Evolutionary conservation across 2,113 vertebrate genomes (phyloP).

Genomic region (Aptenodytes forsteri): DNA sequence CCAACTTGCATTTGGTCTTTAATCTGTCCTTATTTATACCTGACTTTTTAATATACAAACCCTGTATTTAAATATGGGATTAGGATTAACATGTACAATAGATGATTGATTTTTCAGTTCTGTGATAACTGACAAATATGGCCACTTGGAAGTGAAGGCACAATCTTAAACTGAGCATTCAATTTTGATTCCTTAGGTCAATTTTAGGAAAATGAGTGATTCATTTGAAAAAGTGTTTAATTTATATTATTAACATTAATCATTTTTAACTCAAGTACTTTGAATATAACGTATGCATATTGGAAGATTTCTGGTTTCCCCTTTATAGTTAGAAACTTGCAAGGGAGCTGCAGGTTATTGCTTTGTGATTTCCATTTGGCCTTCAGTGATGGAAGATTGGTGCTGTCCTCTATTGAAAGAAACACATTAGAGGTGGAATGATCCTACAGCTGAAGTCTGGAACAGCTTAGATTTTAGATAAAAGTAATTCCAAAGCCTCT

Average conservation of each 20-base stretch:
- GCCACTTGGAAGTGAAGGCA: not conserved
- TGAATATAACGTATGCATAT: not conserved
- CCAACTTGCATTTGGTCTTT: not conserved
- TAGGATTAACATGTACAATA: not conserved
- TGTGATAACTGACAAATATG: not conserved
- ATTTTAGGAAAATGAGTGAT: not conserved
- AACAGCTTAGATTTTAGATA: not conserved
- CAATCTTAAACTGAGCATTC: not conserved
- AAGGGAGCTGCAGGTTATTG: not conserved
- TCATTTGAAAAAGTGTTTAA: not conserved
- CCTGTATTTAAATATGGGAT: not conserved
- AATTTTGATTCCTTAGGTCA: not conserved
- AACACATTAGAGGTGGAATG: not conserved
- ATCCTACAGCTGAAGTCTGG: not conserved
- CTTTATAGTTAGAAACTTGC: not conserved
- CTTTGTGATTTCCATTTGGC: not conserved
- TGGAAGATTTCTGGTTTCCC: not conserved
- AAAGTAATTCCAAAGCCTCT: not conserved
- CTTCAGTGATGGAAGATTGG: not conserved
- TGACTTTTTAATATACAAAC: not conserved
- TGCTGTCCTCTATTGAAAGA: not conserved
- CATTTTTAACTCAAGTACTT: not conserved
- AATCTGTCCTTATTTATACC: not conserved
- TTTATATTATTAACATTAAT: not conserved
- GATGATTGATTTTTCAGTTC: not conserved